Evolutionary conservation across 2,113 vertebrate genomes (phyloP), one percentile per base, ranked within the genome.

Genomic region (Sander lucioperca): DNA sequence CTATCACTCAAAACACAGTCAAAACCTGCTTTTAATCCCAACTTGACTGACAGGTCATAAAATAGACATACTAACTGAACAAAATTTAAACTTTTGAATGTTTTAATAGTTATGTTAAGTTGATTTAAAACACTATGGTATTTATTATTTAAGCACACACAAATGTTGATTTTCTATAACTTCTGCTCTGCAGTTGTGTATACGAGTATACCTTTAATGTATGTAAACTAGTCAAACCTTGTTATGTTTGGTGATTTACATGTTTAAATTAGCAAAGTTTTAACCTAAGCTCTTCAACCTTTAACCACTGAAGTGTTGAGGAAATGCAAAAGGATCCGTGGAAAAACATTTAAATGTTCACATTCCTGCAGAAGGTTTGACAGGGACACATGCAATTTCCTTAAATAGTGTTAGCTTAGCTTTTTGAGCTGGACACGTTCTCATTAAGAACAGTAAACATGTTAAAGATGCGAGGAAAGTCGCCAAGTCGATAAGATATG

Each of bases 361-460:
- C 39, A 47, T 54, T 58, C 15, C 23, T 59, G 16, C 36, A 36
- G 39, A 58, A 43, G 13, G 13, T 83, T 69, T 74, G n/a, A 83
- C 62, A 62, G 5, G 5, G 21, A 61, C 56, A 53, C n/a, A 21
- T 72, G 65, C 77, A 69, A 82, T 79, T 81, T 74, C 74, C 36
- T 66, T 25, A 75, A 77, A 48, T 13, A 0, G 16, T 25, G 64
- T 39, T 9, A 76, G 61, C 16, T 54, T 56, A 77, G 62, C 47
- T 70, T 69, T 56, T 63, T 48, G 58, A 57, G 2, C 6, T 4
- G 36, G 1, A 30, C 13, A 10, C 5, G 70, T 50, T 77, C 59
- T n/a, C 3, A 67, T 73, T 27, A 48, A 16, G 27, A 75, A 25
- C 21, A 47, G 8, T 33, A 16, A 83, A 67, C n/a, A 33, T 56